Conservation (phyloP, 2,888 invertebrate genomes). For the Camponotus fellah region DNA sequence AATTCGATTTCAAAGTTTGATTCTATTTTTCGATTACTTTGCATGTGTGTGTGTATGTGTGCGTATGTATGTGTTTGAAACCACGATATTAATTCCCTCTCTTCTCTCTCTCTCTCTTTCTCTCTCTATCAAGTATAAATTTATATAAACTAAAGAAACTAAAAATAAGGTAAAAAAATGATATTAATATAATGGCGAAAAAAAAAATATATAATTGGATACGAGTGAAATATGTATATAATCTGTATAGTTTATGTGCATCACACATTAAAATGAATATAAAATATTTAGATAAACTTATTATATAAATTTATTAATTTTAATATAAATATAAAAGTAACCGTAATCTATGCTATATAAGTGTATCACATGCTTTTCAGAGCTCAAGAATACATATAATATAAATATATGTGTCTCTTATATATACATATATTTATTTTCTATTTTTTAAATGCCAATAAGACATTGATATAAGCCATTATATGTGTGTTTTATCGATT, state of each 20-base stretch:
- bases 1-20: conserved; percentile 24
- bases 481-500: conserved; percentile 11
- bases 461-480: not conserved
- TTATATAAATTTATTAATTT: not conserved
- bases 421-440: not conserved
- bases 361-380: not conserved
- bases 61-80: not conserved
- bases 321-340: not conserved
- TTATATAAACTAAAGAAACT: not conserved
- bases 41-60: not conserved
- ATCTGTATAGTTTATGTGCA: not conserved
- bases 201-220: not conserved
- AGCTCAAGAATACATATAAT: not conserved
- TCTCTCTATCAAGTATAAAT: not conserved
- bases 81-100: not conserved
- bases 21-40: conserved; percentile 26
- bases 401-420: not conserved
- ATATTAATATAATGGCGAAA: not conserved
- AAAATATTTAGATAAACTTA: not conserved
- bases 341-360: not conserved
- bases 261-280: not conserved
- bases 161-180: not conserved
- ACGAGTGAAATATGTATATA: not conserved
- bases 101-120: too few species aligned
- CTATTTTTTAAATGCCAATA: not conserved